These are phyloP conservation scores for Acanthosoma haemorrhoidale DNA, from an alignment of 2,888 invertebrate species.

Conservation along the genomic window DNA sequence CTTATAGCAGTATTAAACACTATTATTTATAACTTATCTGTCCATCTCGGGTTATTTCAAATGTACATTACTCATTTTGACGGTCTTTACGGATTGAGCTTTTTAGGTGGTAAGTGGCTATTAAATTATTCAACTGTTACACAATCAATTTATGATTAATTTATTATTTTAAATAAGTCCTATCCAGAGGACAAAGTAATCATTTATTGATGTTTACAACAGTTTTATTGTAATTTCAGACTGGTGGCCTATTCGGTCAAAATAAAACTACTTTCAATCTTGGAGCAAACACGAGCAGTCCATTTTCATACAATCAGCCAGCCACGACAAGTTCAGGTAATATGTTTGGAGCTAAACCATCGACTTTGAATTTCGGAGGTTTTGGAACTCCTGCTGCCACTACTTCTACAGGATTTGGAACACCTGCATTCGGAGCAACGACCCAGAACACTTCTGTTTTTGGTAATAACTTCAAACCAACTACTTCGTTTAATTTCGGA, in stretches of 20 bases:
- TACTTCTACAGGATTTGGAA: slow-evolving; percentile 35
- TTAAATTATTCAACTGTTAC: neutral
- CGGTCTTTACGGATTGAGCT: too few species aligned
- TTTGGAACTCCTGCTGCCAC: slow-evolving; percentile 43
- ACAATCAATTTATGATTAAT: neutral
- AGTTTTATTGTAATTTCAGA: slow-evolving; percentile 23
- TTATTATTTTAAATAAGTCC: neutral
- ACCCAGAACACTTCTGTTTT: slow-evolving; percentile 42
- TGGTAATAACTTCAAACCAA: slow-evolving; percentile 43
- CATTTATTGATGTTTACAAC: neutral
- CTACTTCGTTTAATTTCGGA: slow-evolving; percentile 45
- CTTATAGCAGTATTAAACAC: too few species aligned
- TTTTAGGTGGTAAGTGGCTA: too few species aligned
- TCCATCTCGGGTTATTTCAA: too few species aligned
- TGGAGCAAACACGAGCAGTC: slow-evolving; percentile 43
- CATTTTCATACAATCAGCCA: slow-evolving; percentile 39
- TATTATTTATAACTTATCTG: too few species aligned
- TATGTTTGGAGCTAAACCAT: slow-evolving; percentile 46
- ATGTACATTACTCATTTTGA: too few species aligned
- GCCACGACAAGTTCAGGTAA: slow-evolving; percentile 44
- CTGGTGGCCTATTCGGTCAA: slow-evolving; percentile 48
- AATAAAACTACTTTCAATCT: slow-evolving; percentile 47
- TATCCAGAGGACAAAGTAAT: neutral
- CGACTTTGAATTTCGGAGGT: slow-evolving; percentile 53
- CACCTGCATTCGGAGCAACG: slow-evolving; percentile 37